These are phyloP conservation scores for Sicus ferrugineus DNA, from an alignment of 2,888 invertebrate species.

Conservation along the genomic window DNA sequence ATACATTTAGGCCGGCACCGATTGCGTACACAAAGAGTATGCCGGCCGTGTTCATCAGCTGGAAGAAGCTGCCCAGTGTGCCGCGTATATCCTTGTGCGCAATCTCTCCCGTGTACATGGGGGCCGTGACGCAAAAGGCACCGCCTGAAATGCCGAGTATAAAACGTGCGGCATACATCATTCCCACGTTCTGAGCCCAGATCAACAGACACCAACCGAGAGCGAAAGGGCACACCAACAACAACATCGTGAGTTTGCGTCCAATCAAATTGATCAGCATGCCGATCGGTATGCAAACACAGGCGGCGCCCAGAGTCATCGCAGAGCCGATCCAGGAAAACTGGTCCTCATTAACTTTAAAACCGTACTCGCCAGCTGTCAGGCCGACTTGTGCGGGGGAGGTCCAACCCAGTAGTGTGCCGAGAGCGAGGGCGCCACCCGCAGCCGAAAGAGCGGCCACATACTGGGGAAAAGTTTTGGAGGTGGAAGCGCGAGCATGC, in stretches of 20 bases:
- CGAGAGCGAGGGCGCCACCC: conserved; percentile 79
- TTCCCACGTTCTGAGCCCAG: conserved; percentile 71
- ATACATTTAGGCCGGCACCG: conserved; percentile 62
- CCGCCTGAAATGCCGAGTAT: conserved; percentile 67
- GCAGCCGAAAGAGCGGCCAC: conserved; percentile 69
- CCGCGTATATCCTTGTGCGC: conserved; percentile 85
- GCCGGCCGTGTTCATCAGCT: conserved; percentile 83
- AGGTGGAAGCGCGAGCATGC: conserved; percentile 45
- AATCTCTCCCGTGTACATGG: conserved; percentile 87
- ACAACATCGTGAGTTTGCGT: conserved; percentile 71
- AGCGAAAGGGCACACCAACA: conserved; percentile 70
- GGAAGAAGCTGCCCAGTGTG: conserved; percentile 85
- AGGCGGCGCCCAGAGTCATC: conserved; percentile 76
- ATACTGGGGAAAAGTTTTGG: conserved; percentile 56
- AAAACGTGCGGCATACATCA: conserved; percentile 59
- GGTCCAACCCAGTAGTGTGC: conserved; percentile 80
- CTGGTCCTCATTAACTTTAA: conserved; percentile 66
- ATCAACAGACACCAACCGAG: conserved; percentile 81
- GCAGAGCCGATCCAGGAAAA: conserved; percentile 78
- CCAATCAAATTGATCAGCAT: conserved; percentile 75
- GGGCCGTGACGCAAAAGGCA: conserved; percentile 83
- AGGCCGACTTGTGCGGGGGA: conserved; percentile 68
- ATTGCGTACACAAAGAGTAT: conserved; percentile 79
- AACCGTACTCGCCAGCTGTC: conserved; percentile 54
- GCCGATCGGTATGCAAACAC: conserved; percentile 78